Evolutionary conservation across 2,888 invertebrate genomes (phyloP).

Genomic region (Theretra japonica): DNA sequence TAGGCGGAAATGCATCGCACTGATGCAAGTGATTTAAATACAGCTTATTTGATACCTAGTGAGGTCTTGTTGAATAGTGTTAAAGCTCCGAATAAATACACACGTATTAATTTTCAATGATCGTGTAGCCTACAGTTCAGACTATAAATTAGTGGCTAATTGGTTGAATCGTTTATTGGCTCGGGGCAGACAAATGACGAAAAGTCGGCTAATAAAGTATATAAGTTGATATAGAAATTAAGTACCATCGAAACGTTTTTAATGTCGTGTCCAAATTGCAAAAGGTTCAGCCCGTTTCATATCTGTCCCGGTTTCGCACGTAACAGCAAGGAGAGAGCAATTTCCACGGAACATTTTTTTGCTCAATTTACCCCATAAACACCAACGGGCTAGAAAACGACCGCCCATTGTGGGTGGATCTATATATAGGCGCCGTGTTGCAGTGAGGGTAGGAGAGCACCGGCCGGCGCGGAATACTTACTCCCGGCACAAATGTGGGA

Average conservation of each 20-base stretch:
- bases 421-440: constrained; percentile 55
- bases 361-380: constrained; percentile 47
- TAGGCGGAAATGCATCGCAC: too few species aligned
- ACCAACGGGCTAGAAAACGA: constrained; percentile 57
- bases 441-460: constrained; percentile 39
- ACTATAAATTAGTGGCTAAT: too few species aligned
- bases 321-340: background rate
- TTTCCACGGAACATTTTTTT: constrained; percentile 36
- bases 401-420: constrained; percentile 56
- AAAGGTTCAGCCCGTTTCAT: background rate
- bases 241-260: background rate
- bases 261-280: background rate
- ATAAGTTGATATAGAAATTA: too few species aligned
- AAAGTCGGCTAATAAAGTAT: too few species aligned
- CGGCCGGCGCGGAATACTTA: background rate
- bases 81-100: too few species aligned
- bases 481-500: constrained; percentile 8
- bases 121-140: too few species aligned
- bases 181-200: background rate
- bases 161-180: too few species aligned
- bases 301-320: background rate
- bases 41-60: too few species aligned
- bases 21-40: too few species aligned
- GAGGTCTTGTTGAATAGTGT: too few species aligned
- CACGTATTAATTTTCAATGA: too few species aligned